phyloP scores from a whole-genome alignment of 1,140 invertebrate genomes.

The Chionoecetes opilio region DNA sequence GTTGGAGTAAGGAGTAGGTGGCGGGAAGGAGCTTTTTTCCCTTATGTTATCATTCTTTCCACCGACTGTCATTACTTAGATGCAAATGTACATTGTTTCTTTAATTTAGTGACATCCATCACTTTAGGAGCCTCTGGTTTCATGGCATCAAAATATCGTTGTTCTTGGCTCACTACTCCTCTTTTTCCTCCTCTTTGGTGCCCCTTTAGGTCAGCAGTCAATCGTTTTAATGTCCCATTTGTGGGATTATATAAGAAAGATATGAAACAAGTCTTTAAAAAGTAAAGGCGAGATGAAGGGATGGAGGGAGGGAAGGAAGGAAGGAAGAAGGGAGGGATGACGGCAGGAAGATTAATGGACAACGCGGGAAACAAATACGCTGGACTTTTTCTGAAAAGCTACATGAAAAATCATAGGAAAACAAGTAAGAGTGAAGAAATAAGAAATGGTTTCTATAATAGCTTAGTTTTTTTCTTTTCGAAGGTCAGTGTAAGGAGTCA shows the following conservation, averaged over 20 bases:
- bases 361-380: background rate
- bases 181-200: background rate
- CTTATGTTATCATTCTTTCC: background rate
- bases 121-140: background rate
- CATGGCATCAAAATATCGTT: background rate
- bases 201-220: background rate
- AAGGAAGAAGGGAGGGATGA: background rate
- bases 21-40: no score
- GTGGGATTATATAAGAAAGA: slow-evolving; percentile 30
- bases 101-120: background rate
- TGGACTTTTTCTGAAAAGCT: background rate
- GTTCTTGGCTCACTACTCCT: background rate
- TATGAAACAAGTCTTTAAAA: background rate
- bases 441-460: background rate
- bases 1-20: background rate
- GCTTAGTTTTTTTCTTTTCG: background rate
- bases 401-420: background rate
- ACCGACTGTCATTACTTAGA: background rate
- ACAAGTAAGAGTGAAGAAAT: background rate
- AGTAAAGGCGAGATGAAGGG: no score
- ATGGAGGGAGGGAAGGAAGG: background rate
- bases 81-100: background rate
- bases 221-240: background rate
- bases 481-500: background rate
- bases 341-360: background rate